phyloP scores from a whole-genome alignment of 2,113 vertebrate species.

The Amblyornis subalaris region DNA sequence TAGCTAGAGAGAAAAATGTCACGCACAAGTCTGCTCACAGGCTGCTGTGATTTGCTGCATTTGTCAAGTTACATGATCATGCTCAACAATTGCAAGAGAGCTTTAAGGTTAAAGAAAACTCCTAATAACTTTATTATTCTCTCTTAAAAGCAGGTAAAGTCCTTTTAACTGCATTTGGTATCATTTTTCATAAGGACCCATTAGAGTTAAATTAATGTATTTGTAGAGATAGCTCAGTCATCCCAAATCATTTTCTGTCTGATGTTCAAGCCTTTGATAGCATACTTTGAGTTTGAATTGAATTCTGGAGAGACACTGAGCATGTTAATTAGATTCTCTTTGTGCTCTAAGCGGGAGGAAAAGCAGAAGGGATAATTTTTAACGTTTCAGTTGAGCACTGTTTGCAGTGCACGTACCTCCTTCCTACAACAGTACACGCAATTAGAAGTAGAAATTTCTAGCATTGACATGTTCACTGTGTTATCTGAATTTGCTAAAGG shows the following conservation, averaged over 20 bases:
- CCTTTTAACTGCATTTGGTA: conserved; percentile 60
- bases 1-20: neutral
- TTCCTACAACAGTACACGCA: neutral
- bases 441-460: conserved; percentile 24
- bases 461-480: neutral
- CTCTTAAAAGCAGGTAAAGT: conserved; percentile 63
- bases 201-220: conserved; percentile 73
- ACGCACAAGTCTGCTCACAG: neutral
- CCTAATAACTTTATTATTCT: conserved; percentile 68
- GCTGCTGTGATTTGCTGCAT: neutral
- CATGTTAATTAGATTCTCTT: conserved; percentile 72
- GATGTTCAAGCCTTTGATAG: conserved; percentile 75
- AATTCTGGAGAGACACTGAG: conserved; percentile 70
- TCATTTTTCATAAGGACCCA: conserved; percentile 58
- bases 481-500: conserved; percentile 21
- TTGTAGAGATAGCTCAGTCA: conserved; percentile 74
- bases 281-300: conserved; percentile 78
- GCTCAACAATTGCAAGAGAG: conserved; percentile 24
- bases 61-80: conserved; percentile 15
- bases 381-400: conserved; percentile 19
- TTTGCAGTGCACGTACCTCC: neutral
- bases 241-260: conserved; percentile 74
- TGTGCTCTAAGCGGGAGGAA: conserved; percentile 10
- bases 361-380: conserved; percentile 33
- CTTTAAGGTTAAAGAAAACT: conserved; percentile 57